phyloP scores from a whole-genome alignment of 2,888 invertebrate genomes.

The Venusia cambrica region DNA sequence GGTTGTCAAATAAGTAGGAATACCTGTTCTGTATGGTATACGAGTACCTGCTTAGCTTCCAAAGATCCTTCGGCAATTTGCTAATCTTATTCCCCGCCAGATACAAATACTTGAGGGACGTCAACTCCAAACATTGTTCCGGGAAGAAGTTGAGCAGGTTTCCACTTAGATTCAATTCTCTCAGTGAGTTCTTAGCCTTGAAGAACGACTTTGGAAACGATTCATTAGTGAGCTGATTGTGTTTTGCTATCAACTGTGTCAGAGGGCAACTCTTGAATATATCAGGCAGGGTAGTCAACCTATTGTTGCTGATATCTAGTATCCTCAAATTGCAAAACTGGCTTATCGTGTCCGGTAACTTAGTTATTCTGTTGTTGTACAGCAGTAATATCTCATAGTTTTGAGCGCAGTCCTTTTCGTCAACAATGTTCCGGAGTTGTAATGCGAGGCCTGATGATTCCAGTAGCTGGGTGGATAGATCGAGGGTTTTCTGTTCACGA shows the following conservation, averaged over 20 bases:
- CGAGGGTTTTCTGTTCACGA: constrained; percentile 85
- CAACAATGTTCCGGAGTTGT: constrained; percentile 82
- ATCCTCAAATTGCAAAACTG: constrained; percentile 88
- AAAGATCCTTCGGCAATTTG: constrained; percentile 89
- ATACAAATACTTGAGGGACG: constrained; percentile 90
- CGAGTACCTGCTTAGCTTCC: constrained; percentile 69
- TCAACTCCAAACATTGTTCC: constrained; percentile 90
- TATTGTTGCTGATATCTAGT: constrained; percentile 94
- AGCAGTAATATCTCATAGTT: constrained; percentile 89
- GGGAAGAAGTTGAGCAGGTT: constrained; percentile 93
- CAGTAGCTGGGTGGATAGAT: constrained; percentile 78
- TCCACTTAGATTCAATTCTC: constrained; percentile 96
- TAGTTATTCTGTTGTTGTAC: constrained; percentile 91
- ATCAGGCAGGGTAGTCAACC: constrained; percentile 88
- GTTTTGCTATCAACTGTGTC: constrained; percentile 91
- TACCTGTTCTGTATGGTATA: no score
- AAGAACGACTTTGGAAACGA: constrained; percentile 94
- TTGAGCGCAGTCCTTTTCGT: constrained; percentile 80
- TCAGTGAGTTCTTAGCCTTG: constrained; percentile 81
- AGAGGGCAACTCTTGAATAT: constrained; percentile 88
- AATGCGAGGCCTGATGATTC: constrained; percentile 79
- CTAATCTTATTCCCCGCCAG: constrained; percentile 93
- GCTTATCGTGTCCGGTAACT: constrained; percentile 83
- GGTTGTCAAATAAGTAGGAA: no score
- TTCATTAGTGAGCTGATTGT: constrained; percentile 91